phyloP scores from a whole-genome alignment of 2,113 vertebrate genomes.

The Formicarius rufipectus region DNA sequence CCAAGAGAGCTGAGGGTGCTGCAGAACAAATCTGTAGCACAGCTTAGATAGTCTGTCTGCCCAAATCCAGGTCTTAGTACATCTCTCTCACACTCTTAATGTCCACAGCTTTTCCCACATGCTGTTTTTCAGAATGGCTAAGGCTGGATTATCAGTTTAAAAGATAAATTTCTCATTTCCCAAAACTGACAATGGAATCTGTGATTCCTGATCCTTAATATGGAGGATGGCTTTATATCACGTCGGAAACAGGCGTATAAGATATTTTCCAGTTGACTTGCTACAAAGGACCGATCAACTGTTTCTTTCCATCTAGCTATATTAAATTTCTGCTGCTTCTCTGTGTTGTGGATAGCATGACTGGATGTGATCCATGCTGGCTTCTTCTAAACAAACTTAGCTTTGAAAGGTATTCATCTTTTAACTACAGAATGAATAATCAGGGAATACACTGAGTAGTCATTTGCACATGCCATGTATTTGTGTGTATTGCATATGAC shows the following conservation, averaged over 20 bases:
- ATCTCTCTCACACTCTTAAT: fast-evolving
- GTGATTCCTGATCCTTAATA: background rate
- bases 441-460: background rate
- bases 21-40: background rate
- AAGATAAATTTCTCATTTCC: background rate
- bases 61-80: background rate
- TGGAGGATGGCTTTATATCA: background rate
- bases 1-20: background rate
- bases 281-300: background rate
- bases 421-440: background rate
- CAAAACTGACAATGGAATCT: background rate
- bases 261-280: background rate
- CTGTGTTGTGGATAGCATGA: background rate
- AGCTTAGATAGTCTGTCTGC: background rate
- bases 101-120: background rate
- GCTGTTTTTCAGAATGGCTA: background rate
- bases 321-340: background rate
- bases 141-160: background rate
- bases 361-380: background rate
- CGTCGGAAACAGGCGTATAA: background rate
- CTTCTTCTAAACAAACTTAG: background rate
- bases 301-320: background rate
- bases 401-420: background rate
- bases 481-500: too few relatives aligned
- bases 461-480: background rate